Conservation (phyloP, 2,797 vertebrate species). For the Enoplosus armatus region DNA sequence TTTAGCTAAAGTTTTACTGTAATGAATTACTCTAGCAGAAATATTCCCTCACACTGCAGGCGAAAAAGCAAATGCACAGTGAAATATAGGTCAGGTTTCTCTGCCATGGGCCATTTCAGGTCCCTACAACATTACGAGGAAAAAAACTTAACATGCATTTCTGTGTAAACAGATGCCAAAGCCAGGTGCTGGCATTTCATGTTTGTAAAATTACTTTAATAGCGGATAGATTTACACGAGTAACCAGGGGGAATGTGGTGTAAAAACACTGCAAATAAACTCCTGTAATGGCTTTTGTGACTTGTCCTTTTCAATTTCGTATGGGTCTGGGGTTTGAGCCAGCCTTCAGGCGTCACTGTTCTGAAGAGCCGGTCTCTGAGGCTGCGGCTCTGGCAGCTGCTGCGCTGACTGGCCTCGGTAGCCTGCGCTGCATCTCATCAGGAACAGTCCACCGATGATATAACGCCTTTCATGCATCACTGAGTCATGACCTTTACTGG, state of each 20-base stretch:
- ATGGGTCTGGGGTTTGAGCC: slow-evolving; percentile 54
- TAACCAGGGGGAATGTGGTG: slow-evolving; percentile 37
- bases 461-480: slow-evolving; percentile 40
- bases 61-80: not conserved
- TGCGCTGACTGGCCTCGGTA: slow-evolving; percentile 30
- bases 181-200: slow-evolving; percentile 56
- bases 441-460: slow-evolving; percentile 31
- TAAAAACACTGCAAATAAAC: slow-evolving; percentile 59
- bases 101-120: slow-evolving; percentile 48
- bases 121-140: slow-evolving; percentile 11
- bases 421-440: slow-evolving; percentile 62
- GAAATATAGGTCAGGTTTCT: slow-evolving; percentile 49
- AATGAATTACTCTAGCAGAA: slow-evolving; percentile 19
- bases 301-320: slow-evolving; percentile 57
- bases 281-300: slow-evolving; percentile 66
- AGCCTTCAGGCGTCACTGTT: slow-evolving; percentile 55
- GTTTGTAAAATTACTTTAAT: slow-evolving; percentile 61
- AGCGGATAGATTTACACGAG: slow-evolving; percentile 51
- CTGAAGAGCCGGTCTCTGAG: slow-evolving; percentile 40
- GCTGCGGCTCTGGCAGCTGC: slow-evolving; percentile 70
- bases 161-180: slow-evolving; percentile 31
- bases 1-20: not conserved
- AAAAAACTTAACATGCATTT: not conserved
- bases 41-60: slow-evolving; percentile 3
- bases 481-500: slow-evolving; percentile 52